These are phyloP conservation scores for Sus cebifrons DNA, from an alignment of 2,797 vertebrate species.

Conservation along the genomic window DNA sequence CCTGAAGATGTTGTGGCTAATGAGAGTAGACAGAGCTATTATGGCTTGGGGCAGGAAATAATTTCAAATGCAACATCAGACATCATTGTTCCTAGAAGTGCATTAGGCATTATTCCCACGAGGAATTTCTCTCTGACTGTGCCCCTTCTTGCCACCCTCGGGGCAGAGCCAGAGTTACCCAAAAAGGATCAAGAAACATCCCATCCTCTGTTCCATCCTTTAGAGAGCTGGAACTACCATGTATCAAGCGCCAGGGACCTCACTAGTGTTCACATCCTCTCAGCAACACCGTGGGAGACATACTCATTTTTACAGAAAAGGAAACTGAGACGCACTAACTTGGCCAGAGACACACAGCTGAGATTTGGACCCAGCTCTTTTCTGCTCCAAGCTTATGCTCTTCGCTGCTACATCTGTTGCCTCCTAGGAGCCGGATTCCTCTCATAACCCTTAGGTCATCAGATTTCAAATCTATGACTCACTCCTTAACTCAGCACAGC, in stretches of 20 bases:
- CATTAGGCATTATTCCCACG: not conserved
- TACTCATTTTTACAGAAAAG: not conserved
- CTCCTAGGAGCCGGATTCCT: not conserved
- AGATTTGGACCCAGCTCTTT: not conserved
- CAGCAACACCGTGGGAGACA: not conserved
- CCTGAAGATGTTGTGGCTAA: constrained; percentile 50
- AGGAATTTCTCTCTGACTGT: constrained; percentile 19
- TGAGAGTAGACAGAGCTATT: constrained; percentile 68
- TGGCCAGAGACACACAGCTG: not conserved
- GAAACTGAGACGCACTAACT: not conserved
- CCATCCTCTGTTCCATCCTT: not conserved
- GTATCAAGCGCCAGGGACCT: not conserved
- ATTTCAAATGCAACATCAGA: constrained; percentile 64
- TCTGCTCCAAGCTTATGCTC: not conserved
- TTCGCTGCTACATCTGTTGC: not conserved
- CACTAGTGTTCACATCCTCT: not conserved
- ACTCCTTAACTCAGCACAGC: constrained; percentile 74
- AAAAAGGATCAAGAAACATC: constrained; percentile 13
- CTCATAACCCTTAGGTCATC: constrained; percentile 23
- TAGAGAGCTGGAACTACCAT: not conserved
- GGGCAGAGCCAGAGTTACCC: not conserved
- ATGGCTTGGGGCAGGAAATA: constrained; percentile 70
- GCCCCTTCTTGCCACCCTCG: not conserved
- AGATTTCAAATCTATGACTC: constrained; percentile 62
- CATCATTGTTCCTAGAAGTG: constrained; percentile 48